phyloP scores from a whole-genome alignment of 2,113 vertebrate species.

The Cololabis saira region DNA sequence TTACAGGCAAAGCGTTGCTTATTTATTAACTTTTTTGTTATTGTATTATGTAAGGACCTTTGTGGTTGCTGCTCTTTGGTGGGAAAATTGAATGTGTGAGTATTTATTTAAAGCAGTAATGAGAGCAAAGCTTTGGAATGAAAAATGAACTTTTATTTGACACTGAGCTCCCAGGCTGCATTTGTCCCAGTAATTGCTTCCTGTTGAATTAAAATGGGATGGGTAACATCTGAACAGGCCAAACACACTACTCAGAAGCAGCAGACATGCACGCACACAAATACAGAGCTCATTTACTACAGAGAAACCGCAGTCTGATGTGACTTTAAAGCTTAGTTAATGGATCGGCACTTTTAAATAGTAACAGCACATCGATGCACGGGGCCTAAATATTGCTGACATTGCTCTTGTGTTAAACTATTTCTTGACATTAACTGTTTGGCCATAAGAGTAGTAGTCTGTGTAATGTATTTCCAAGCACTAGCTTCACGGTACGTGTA shows the following conservation, averaged over 20 bases:
- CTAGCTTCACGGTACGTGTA: background rate
- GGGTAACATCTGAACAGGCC: conserved; percentile 16
- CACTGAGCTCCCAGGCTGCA: conserved; percentile 8
- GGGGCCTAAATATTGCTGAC: background rate
- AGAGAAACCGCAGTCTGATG: conserved; percentile 12
- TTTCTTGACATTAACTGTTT: conserved; percentile 6
- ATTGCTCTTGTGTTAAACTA: conserved; percentile 7
- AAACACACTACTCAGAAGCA: no score
- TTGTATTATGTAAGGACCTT: no score
- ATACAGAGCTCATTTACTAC: background rate
- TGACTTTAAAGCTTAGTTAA: conserved; percentile 11
- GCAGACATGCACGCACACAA: conserved; percentile 1
- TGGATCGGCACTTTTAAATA: conserved; percentile 23
- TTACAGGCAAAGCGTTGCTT: no score
- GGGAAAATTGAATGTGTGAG: background rate
- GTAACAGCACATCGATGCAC: no score
- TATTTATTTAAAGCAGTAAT: background rate
- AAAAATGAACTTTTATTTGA: conserved; percentile 31
- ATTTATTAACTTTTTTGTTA: no score
- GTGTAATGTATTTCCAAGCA: conserved; percentile 11
- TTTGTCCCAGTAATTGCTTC: conserved; percentile 24
- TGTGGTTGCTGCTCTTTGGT: conserved; percentile 1
- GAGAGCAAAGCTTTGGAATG: conserved; percentile 16
- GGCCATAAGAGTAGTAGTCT: background rate
- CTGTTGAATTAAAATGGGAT: conserved; percentile 29